Percentiles rank a stretch among this genome's conserved stretches.
Evolutionary conservation across 2,113 vertebrate genomes (phyloP).

Genomic region (Naja naja): DNA sequence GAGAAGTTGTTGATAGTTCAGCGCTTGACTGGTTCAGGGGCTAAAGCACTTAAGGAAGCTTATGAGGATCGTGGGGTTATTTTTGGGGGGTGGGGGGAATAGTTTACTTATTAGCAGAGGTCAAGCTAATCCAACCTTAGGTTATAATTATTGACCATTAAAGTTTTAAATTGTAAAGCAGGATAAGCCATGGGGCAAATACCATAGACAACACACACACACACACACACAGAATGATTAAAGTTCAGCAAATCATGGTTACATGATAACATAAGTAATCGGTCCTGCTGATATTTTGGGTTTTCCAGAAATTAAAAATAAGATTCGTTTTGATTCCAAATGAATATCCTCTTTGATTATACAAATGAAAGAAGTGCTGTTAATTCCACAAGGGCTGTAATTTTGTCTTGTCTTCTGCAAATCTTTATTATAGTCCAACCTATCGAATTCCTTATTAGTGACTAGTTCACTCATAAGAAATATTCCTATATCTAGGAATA

Average conservation of each 20-base stretch:
- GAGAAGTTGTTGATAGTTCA: conserved; percentile 54
- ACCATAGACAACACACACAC: neutral
- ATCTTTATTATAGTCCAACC: conserved; percentile 3
- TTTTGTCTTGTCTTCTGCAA: neutral
- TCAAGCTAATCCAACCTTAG: conserved; percentile 55
- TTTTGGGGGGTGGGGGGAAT: neutral
- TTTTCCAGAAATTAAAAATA: neutral
- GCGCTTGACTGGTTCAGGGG: conserved; percentile 54
- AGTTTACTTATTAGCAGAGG: conserved; percentile 67
- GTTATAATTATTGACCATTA: conserved; percentile 47
- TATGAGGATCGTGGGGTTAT: conserved; percentile 36
- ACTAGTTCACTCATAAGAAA: neutral
- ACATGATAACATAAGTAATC: neutral
- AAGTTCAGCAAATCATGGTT: neutral
- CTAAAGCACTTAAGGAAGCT: conserved; percentile 64
- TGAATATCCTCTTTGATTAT: neutral
- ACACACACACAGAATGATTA: neutral
- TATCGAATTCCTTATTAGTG: neutral
- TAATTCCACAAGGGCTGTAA: neutral
- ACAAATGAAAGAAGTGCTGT: neutral
- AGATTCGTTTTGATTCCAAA: neutral
- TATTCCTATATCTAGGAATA: neutral
- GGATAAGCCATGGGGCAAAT: neutral
- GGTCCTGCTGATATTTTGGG: neutral
- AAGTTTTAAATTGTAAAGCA: conserved; percentile 23